Evolutionary conservation across 2,888 invertebrate genomes (phyloP).

Genomic region (Rhimphoctona megacephalus): DNA sequence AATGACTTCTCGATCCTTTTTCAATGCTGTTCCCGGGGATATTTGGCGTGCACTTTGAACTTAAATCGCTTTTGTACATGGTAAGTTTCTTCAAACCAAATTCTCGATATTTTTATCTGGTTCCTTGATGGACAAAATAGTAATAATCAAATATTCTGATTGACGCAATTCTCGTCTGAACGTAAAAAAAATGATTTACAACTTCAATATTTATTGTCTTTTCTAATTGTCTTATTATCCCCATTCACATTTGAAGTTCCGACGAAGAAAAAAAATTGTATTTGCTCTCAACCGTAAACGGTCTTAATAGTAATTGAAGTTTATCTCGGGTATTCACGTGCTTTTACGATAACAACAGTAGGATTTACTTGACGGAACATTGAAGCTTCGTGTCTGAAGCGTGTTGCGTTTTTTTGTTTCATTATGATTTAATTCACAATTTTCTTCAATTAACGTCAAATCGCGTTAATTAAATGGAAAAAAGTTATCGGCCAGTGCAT

Average conservation of each 20-base stretch:
- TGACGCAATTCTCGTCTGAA: not conserved
- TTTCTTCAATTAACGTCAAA: not conserved
- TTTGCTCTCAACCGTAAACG: conserved; percentile 16
- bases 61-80: conserved; percentile 62
- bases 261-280: conserved; percentile 10
- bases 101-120: conserved; percentile 5
- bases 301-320: conserved; percentile 20
- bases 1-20: conserved; percentile 72
- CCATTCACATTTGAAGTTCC: not conserved
- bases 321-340: conserved; percentile 58
- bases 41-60: conserved; percentile 61
- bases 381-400: conserved; percentile 25
- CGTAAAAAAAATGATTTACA: not conserved
- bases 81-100: conserved; percentile 71
- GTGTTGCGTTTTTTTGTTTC: conserved; percentile 13
- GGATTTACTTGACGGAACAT: not conserved
- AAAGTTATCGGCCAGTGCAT: not conserved
- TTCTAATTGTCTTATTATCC: not conserved
- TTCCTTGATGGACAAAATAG: not conserved
- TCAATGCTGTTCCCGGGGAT: conserved; percentile 76
- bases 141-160: not conserved
- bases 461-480: not conserved
- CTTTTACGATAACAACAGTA: conserved; percentile 30
- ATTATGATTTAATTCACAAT: not conserved
- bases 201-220: not conserved